These are phyloP conservation scores for Condylura cristata DNA, from an alignment of 2,113 vertebrate genomes.

Conservation along the genomic window DNA sequence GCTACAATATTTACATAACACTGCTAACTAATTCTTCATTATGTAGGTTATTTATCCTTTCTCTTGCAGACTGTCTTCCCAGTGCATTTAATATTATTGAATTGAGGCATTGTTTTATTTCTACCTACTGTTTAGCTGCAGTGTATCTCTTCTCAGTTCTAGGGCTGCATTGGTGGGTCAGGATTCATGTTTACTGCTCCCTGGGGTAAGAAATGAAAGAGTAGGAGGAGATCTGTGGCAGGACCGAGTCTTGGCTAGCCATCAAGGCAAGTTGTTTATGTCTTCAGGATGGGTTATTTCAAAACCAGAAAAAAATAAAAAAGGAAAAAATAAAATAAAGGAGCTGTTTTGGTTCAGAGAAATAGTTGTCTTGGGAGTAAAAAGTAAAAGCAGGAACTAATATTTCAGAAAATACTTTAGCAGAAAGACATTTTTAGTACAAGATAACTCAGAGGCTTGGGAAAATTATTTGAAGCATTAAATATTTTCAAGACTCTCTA, in stretches of 20 bases:
- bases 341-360: constrained; percentile 66
- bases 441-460: constrained; percentile 63
- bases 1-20: constrained; percentile 76
- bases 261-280: constrained; percentile 76
- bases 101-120: constrained; percentile 74
- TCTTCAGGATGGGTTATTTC: constrained; percentile 67
- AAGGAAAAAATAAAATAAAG: constrained; percentile 62
- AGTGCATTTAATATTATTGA: constrained; percentile 64
- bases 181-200: constrained; percentile 67
- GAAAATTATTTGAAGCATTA: constrained; percentile 78
- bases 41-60: constrained; percentile 74
- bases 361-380: constrained; percentile 73
- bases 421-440: constrained; percentile 77
- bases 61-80: constrained; percentile 60
- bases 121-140: constrained; percentile 45
- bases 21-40: constrained; percentile 81
- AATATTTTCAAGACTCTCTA: constrained; percentile 76
- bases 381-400: constrained; percentile 75
- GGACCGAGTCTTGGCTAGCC: constrained; percentile 62
- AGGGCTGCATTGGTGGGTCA: constrained; percentile 44
- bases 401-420: constrained; percentile 79
- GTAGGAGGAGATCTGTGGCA: constrained; percentile 56
- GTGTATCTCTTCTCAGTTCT: constrained; percentile 53
- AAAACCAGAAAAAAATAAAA: constrained; percentile 52
- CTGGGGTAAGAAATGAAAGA: constrained; percentile 41